Base-by-base conservation (phyloP, 2,888 invertebrate genomes). In the Macrophya annulata region DNA sequence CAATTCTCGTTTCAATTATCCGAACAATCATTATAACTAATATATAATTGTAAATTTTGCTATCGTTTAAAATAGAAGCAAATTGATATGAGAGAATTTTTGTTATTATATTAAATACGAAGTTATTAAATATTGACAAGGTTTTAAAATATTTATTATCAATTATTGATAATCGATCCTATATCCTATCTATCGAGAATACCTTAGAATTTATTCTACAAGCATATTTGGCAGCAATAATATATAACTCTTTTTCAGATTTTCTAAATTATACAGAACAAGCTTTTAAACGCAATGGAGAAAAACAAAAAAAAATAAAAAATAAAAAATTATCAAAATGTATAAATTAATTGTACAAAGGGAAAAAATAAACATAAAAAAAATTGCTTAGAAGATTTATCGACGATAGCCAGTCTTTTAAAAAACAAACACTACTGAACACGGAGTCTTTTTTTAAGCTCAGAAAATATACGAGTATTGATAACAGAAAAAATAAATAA, bases 341-440 rank as follows among this genome's bases (percentile, higher is more conserved):
- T 59, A 37, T 62, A 48, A 81, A 81, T 81, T 59, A 40, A 81
- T 40, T 17, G 81, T 62, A 68, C 55, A 82, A 65, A 68, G 84
- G 84, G 51, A 85, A 84, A 85, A 17, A 17, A n/a, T 45, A 76
- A 45, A 21, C n/a, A 79, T 25, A 79, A 37, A 45, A 15, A 4
- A 12, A 81, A 10, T 59, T 37, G 55, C 59, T 31, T 12, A 55
- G 21, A 31, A 31, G n/a, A 77, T 51, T 55, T 65, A 59, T 31
- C 45, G 21, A 76, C 45, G 10, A 45, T 43, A 51, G 87, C 85
- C 89, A 87, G 86, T 86, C 85, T 87, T 87, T 83, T 86, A 51
- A 25, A 76, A 51, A 45, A 48, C 31, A 15, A 48, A 48, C 48
- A 76, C 25, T 31, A 21, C 9, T 10, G 15, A 76, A 48, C 48